These are phyloP conservation scores for Carassius gibelio DNA, from an alignment of 2,113 vertebrate genomes.

Conservation along the genomic window DNA sequence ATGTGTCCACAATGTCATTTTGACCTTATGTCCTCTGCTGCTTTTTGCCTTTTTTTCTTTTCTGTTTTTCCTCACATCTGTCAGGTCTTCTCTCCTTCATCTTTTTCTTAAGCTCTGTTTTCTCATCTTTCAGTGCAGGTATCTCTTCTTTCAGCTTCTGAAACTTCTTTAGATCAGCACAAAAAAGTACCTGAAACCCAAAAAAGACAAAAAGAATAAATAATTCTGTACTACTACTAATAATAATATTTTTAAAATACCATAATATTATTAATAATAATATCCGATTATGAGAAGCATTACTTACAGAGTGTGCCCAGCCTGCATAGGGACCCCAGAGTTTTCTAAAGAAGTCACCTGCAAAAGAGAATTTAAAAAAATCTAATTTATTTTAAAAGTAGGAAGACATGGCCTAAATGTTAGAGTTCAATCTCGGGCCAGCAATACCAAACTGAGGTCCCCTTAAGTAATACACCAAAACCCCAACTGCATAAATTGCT, in stretches of 20 bases:
- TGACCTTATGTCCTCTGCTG: constrained; percentile 47
- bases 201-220: background rate
- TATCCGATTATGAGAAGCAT: background rate
- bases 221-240: background rate
- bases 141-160: constrained; percentile 66
- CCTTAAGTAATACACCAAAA: too few relatives aligned
- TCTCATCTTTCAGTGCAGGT: constrained; percentile 56
- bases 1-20: constrained; percentile 36
- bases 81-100: background rate
- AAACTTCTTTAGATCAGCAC: constrained; percentile 85
- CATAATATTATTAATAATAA: too few relatives aligned
- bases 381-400: background rate
- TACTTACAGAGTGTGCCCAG: constrained; percentile 94
- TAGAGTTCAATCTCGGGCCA: too few relatives aligned
- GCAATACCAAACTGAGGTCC: too few relatives aligned
- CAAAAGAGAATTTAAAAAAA: constrained; percentile 29
- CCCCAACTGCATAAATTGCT: too few relatives aligned
- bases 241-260: background rate
- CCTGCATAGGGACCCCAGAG: constrained; percentile 91
- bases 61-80: constrained; percentile 34
- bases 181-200: constrained; percentile 84
- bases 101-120: constrained; percentile 20
- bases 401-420: too few relatives aligned
- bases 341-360: constrained; percentile 88
- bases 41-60: constrained; percentile 49